Evolutionary conservation across 2,797 vertebrate genomes (phyloP), one percentile per base, ranked within the genome.

Genomic region (Dromococcyx pavoninus): DNA sequence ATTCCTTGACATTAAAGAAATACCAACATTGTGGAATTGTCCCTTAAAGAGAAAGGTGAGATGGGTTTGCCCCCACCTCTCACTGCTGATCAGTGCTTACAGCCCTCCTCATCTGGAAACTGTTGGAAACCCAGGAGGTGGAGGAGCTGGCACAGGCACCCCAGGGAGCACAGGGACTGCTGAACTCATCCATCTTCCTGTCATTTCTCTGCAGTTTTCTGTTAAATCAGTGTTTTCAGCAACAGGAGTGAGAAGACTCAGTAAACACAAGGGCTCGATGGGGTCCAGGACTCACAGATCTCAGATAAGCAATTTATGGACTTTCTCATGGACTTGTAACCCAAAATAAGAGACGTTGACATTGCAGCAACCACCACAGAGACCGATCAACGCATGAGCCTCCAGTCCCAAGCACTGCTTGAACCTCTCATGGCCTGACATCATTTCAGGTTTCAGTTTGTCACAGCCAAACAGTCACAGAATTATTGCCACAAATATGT

Each of bases 241-340:
- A 11, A 3, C 3, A 1, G 12, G 41, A 64, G 17, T 8, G n/a
- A 11, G 69, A 65, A 65, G 28, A 27, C 23, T 3, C 0, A 0
- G 13, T 57, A 76, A 75, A 60, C 46, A 22, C 15, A 13, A 65
- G 60, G 41, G 18, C n/a, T 8, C 2, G n/a, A 3, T 10, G 30
- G 8, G 18, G 16, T 37, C 24, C 39, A 44, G 32, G 46, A 22
- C 48, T 62, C 57, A 4, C 3, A 9, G 9, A 7, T 46, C 56
- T 27, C 12, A 21, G n/a, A 33, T 5, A 11, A 71, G 14, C 7
- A n/a, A 14, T 75, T 71, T 11, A 22, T 15, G 48, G 85, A 32
- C 17, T 62, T 17, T 46, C 17, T 33, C 28, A 17, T 3, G 22
- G 64, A 11, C 8, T 12, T 15, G 2, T 8, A 73, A 9, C 48